Evolutionary conservation across 1,140 invertebrate species (phyloP).

Genomic region (Ostrea edulis): DNA sequence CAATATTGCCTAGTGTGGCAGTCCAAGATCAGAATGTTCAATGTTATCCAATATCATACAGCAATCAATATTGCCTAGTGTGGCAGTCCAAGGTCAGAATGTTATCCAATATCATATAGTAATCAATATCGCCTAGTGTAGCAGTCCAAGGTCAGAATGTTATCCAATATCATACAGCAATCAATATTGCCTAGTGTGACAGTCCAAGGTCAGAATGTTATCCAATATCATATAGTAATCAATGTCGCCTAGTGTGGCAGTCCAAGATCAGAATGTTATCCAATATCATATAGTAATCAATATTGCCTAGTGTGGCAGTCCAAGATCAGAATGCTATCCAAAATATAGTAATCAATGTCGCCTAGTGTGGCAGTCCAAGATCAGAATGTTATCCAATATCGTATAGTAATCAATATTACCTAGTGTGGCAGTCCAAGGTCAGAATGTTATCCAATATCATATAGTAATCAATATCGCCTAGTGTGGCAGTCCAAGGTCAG

Average conservation of each 20-base stretch:
- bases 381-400: too few relatives aligned
- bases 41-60: too few relatives aligned
- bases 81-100: constrained; percentile 97
- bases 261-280: constrained; percentile 92
- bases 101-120: too few relatives aligned
- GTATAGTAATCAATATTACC: constrained; percentile 90
- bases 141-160: constrained; percentile 95
- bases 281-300: constrained; percentile 89
- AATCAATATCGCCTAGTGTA: constrained; percentile 95
- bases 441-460: too few relatives aligned
- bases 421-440: constrained; percentile 97
- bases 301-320: constrained; percentile 98
- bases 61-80: constrained; percentile 92
- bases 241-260: constrained; percentile 96
- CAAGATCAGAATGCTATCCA: too few relatives aligned
- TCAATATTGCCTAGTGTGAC: constrained; percentile 96
- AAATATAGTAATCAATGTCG: constrained; percentile 91
- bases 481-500: constrained; percentile 97
- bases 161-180: too few relatives aligned
- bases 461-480: constrained; percentile 91
- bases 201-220: constrained; percentile 93
- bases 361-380: constrained; percentile 97
- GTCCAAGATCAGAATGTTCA: constrained; percentile 91
- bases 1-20: constrained; percentile 97
- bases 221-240: constrained; percentile 89